Conservation (phyloP, 2,888 invertebrate genomes). For the Rhyacophila evoluta region DNA sequence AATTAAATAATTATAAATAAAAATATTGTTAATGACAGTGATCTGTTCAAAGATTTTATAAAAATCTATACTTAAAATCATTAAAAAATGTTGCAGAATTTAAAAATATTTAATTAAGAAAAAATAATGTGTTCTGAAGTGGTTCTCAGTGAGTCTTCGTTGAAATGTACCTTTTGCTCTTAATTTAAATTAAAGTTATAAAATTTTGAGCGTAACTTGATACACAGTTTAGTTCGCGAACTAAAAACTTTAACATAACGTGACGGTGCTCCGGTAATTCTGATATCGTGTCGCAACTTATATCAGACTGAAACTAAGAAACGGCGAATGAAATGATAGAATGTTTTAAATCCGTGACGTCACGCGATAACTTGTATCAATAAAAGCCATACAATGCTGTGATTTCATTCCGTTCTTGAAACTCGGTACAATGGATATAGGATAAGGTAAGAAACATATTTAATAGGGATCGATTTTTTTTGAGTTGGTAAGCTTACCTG, state of each 20-base stretch:
- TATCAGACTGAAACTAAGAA: not conserved
- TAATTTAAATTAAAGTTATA: not conserved
- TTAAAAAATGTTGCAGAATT: too few species aligned
- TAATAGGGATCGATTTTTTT: not conserved
- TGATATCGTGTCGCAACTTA: constrained; percentile 3
- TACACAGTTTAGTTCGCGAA: not conserved
- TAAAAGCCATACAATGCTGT: not conserved
- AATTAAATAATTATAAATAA: too few species aligned
- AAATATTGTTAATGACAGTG: too few species aligned
- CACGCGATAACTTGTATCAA: not conserved
- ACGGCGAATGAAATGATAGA: not conserved
- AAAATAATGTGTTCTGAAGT: not conserved
- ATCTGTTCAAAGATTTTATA: too few species aligned
- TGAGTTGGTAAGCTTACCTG: too few species aligned
- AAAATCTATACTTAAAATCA: too few species aligned
- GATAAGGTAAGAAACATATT: not conserved
- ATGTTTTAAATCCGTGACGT: not conserved
- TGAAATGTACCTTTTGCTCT: not conserved
- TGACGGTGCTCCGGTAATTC: not conserved
- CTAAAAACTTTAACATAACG: not conserved
- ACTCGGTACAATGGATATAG: not conserved
- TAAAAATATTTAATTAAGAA: not conserved
- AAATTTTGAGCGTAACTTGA: not conserved
- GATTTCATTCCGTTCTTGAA: not conserved
- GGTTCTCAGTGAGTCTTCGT: not conserved